These are phyloP conservation scores for Saccostrea echinata DNA, from an alignment of 1,140 invertebrate genomes.

Conservation along the genomic window DNA sequence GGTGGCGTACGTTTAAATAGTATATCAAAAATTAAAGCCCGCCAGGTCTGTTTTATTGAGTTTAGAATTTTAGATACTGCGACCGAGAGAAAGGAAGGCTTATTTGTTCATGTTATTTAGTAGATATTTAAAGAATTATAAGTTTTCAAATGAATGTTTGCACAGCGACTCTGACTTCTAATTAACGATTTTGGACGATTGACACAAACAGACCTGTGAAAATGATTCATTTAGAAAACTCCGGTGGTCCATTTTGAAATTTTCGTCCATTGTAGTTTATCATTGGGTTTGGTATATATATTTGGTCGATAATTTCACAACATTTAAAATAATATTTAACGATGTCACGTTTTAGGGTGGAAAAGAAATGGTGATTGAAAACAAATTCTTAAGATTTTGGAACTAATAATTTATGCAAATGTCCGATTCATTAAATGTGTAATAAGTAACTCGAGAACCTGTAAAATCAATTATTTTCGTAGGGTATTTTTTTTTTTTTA, in stretches of 20 bases:
- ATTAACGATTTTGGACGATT: background rate
- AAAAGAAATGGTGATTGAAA: background rate
- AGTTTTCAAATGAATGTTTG: slow-evolving; percentile 17
- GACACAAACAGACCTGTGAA: background rate
- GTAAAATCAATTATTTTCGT: too few relatives aligned
- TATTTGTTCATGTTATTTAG: slow-evolving; percentile 31
- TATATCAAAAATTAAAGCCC: slow-evolving; percentile 27
- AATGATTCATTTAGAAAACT: background rate
- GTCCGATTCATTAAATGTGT: too few relatives aligned
- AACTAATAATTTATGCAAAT: too few relatives aligned
- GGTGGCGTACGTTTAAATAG: background rate
- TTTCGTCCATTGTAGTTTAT: background rate
- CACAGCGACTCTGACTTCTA: slow-evolving; percentile 26
- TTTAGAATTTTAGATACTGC: background rate
- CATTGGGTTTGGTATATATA: background rate
- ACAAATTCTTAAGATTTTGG: too few relatives aligned
- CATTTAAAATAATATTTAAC: background rate
- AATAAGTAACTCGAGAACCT: too few relatives aligned
- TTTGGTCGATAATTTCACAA: background rate
- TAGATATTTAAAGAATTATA: slow-evolving; percentile 14
- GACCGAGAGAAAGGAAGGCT: background rate
- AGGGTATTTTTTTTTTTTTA: too few relatives aligned
- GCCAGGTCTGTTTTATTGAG: background rate
- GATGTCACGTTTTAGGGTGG: background rate
- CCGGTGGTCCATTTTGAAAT: background rate